A percentile compares a stretch with the other conserved stretches of the same genome.
Conservation (phyloP, 2,888 invertebrate genomes). For the Strigamia maritima region DNA sequence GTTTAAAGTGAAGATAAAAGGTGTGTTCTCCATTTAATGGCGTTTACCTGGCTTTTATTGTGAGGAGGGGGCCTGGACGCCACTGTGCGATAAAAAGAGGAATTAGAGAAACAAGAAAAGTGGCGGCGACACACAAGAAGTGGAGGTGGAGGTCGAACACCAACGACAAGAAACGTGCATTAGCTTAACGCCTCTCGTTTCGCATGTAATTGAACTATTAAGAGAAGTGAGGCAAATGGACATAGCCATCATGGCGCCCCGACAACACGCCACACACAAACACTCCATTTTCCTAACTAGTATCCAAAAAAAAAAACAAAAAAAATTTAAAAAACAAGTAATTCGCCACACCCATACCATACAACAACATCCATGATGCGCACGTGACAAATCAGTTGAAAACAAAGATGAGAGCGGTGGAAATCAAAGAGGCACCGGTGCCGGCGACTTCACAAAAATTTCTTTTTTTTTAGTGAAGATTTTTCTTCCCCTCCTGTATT, state of each 20-base stretch:
- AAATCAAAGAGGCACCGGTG: not conserved
- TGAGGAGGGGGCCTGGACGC: slow-evolving; percentile 3
- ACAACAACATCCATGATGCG: not conserved
- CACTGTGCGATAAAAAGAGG: slow-evolving; percentile 20
- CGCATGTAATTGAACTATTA: slow-evolving; percentile 29
- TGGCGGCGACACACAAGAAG: slow-evolving; percentile 27
- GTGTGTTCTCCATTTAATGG: not conserved
- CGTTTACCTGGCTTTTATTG: slow-evolving; percentile 16
- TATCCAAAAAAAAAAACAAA: not conserved
- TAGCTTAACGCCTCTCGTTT: slow-evolving; percentile 27
- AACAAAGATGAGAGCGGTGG: not conserved
- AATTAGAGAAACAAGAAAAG: slow-evolving; percentile 20
- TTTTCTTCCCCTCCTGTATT: too few species aligned
- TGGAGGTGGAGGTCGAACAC: slow-evolving; percentile 15
- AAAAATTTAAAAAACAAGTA: not conserved
- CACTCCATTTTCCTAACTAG: not conserved
- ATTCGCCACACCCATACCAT: not conserved
- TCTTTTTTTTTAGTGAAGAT: not conserved
- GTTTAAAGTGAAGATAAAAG: slow-evolving; percentile 15
- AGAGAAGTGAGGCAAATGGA: slow-evolving; percentile 23
- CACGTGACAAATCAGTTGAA: not conserved
- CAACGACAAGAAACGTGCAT: slow-evolving; percentile 12
- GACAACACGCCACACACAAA: not conserved
- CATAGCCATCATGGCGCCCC: slow-evolving; percentile 17
- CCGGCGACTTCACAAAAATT: slow-evolving; percentile 1